Base-by-base conservation (phyloP, 2,888 invertebrate genomes). In the Thymelicus lineola region DNA sequence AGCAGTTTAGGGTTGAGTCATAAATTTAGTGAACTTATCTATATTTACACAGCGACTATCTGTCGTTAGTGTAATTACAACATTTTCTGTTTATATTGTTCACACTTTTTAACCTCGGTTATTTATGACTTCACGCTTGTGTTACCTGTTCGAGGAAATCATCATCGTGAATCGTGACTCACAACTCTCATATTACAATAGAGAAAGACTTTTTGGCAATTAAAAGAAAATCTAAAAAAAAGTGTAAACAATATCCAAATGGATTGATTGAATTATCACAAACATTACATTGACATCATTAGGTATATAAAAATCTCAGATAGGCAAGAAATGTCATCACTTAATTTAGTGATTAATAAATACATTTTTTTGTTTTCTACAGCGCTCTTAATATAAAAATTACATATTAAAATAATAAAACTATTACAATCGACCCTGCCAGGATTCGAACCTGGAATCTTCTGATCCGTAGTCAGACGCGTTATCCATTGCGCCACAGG, bases 391-490 rank as follows among this genome's bases (percentile, higher is more conserved):
- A 28, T 3, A 28, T 28, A 28, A 28, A 28, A 28, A 28, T 28
- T 28, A 28, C 20, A 20, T 20, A 28, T 28, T 28, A 28, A 5
- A 42, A 12, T 42, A 42, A 42, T 1, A 42, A 42, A 38, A 10
- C 38, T 9, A 38, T 38, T 38, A 48, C 7, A 48, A 9, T 7
- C 94, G 94, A 94, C 94, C 94, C 90, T 94, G 94, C 94, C 94
- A 95, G 94, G 94, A 95, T 94, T 94, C 94, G 94, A 95, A 94
- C 93, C 95, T 95, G 95, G 94, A 95, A 95, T 94, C 94, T 94
- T 94, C 94, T 95, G 95, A 95, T 95, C 95, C 95, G 95, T 95
- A 95, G 95, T 95, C 95, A 95, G 95, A 95, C 95, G 95, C 95
- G 95, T 95, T 95, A 95, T 95, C 94, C 95, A 86, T 95, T 95